Conservation (phyloP, 1,140 invertebrate species). For the Halictus rubicundus region DNA sequence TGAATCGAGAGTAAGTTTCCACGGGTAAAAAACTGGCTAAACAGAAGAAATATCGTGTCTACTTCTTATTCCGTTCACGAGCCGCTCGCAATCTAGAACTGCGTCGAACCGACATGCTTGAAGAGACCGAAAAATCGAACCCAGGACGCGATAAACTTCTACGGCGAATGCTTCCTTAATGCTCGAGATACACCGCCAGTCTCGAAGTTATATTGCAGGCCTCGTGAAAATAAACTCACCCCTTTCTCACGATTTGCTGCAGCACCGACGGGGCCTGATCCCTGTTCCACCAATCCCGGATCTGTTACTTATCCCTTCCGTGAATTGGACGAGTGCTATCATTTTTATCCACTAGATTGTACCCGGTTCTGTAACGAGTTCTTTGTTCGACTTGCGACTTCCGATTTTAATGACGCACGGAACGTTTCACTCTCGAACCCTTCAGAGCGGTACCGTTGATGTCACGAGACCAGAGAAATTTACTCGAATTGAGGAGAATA, state of each 20-base stretch:
- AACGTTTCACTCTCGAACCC: no score
- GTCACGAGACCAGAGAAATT: no score
- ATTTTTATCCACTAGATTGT: conserved; percentile 9
- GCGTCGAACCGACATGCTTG: conserved; percentile 30
- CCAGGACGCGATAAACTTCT: conserved; percentile 51
- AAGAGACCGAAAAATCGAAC: conserved; percentile 51
- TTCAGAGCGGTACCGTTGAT: no score
- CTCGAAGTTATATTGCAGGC: conserved; percentile 61
- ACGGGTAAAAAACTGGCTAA: neutral
- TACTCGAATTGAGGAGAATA: no score
- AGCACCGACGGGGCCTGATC: conserved; percentile 5
- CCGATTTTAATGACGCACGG: no score
- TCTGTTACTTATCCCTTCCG: conserved; percentile 3
- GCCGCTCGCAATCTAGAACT: conserved; percentile 54
- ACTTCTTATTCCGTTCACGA: conserved; percentile 55
- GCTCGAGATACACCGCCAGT: conserved; percentile 57
- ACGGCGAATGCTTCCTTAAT: conserved; percentile 67
- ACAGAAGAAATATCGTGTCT: conserved; percentile 31
- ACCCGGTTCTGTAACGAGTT: neutral
- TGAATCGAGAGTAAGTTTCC: conserved; percentile 6
- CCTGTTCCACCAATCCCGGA: neutral
- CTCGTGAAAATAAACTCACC: conserved; percentile 55
- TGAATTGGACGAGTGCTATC: neutral
- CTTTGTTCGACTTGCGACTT: no score
- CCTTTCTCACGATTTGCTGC: conserved; percentile 52